Evolutionary conservation across 2,113 vertebrate genomes (phyloP).

Genomic region (Xiphophorus maculatus): DNA sequence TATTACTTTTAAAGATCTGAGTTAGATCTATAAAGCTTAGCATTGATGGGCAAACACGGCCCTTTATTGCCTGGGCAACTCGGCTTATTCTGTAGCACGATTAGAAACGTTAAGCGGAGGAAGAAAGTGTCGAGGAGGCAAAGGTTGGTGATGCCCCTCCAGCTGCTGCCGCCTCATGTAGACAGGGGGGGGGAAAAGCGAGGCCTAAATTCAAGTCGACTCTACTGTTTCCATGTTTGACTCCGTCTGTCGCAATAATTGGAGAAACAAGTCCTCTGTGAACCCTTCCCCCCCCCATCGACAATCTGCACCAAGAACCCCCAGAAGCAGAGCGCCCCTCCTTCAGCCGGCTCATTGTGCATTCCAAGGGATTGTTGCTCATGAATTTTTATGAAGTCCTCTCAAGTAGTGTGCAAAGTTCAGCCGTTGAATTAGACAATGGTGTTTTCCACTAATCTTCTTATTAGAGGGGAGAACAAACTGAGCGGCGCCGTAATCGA

Average conservation of each 20-base stretch:
- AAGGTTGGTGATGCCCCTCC: constrained; percentile 35
- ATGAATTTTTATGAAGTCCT: constrained; percentile 59
- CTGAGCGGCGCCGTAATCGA: neutral
- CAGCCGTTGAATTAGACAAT: constrained; percentile 52
- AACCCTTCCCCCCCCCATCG: constrained; percentile 27
- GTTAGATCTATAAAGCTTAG: neutral
- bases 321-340: constrained; percentile 9
- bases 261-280: constrained; percentile 44
- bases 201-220: constrained; percentile 23
- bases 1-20: constrained; percentile 40
- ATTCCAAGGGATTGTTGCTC: constrained; percentile 50
- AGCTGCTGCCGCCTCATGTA: constrained; percentile 16
- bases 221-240: constrained; percentile 36
- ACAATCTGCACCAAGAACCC: constrained; percentile 27
- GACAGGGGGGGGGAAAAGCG: neutral
- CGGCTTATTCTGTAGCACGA: constrained; percentile 44
- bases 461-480: constrained; percentile 44
- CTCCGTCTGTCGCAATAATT: constrained; percentile 52
- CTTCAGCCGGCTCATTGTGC: constrained; percentile 43
- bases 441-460: constrained; percentile 53
- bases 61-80: constrained; percentile 42
- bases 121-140: constrained; percentile 33
- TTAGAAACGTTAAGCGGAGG: constrained; percentile 33
- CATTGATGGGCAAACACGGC: constrained; percentile 12
- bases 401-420: constrained; percentile 57